Base-by-base conservation (phyloP, 37 sponge, comb jelly and placozoan genomes). In the Amphimedon queenslandica region DNA sequence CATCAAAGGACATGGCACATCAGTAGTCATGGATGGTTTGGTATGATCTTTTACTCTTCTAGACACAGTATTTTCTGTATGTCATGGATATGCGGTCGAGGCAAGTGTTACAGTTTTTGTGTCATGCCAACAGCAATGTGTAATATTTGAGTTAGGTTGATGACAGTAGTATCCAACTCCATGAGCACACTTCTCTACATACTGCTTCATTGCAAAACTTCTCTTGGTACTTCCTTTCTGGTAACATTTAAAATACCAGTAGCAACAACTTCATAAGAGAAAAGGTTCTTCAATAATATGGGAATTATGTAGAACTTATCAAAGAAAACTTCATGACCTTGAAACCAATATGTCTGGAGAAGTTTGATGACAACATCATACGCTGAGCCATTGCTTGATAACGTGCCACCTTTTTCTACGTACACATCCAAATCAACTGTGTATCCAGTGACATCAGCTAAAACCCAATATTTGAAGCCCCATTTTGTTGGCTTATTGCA, bases 401-500 rank as follows among this genome's bases (percentile, higher is more conserved):
- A 18, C 10, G 2, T 3, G 5, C 42, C 39, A 3, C 33, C 57
- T 28, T 42, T 79, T 65, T 75, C 82, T 67, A 38, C 25, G 36
- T 81, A 81, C 27, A 83, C 13, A 35, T 69, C 42, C 33, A 83
- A 76, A 60, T 83, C 67, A 13, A 69, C 39, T 5, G 77, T 75
- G 60, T 83, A 83, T 35, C 72, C 72, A 61, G 64, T 40, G 8
- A 18, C 11, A 53, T 63, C 73, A 13, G 36, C 40, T 37, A 68
- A 70, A 1, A 28, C 43, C 77, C 77, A 83, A 20, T 42, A 40
- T 58, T 83, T 83, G 60, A 76, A 75, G 43, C 84, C 84, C 77
- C 77, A 83, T 32, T 76, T 75, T 1, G 67, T 63, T 4, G 84
- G 84, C 42, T 83, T 83, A 55, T 83, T 83, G 21, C 72, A 5